Evolutionary conservation across 1,140 invertebrate species (phyloP).

Genomic region (Branchinecta lynchi): DNA sequence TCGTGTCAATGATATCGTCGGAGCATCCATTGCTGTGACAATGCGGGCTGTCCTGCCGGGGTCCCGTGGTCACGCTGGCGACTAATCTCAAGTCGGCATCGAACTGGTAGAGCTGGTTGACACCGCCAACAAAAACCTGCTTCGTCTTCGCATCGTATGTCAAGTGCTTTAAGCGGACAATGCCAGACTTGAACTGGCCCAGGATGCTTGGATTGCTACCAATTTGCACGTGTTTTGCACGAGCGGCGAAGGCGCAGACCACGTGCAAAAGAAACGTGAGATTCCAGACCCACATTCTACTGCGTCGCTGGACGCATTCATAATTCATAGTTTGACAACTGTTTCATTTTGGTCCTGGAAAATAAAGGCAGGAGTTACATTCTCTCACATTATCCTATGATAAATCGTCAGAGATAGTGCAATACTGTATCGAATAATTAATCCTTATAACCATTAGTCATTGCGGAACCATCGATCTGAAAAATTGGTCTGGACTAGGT

Average conservation of each 20-base stretch:
- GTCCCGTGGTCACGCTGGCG: conserved; percentile 50
- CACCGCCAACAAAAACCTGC: conserved; percentile 57
- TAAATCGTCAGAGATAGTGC: too few species aligned
- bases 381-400: too few species aligned
- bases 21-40: conserved; percentile 69
- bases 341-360: background rate
- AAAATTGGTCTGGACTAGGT: too few species aligned
- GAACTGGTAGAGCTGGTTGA: conserved; percentile 68
- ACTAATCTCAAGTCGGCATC: conserved; percentile 52
- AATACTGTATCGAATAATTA: too few species aligned
- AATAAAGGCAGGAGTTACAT: too few species aligned
- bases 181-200: background rate
- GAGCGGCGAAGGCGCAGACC: too few species aligned
- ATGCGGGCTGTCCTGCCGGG: conserved; percentile 63
- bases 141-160: conserved; percentile 42
- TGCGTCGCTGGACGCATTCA: background rate
- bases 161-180: conserved; percentile 37
- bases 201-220: background rate
- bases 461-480: too few species aligned
- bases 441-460: too few species aligned
- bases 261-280: background rate
- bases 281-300: background rate
- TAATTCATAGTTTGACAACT: background rate
- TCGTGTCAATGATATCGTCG: conserved; percentile 38
- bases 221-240: too few species aligned